Evolutionary conservation across 1,140 invertebrate species (phyloP), one percentile per base, ranked within the genome.

Genomic region (Phenacoccus solenopsis): DNA sequence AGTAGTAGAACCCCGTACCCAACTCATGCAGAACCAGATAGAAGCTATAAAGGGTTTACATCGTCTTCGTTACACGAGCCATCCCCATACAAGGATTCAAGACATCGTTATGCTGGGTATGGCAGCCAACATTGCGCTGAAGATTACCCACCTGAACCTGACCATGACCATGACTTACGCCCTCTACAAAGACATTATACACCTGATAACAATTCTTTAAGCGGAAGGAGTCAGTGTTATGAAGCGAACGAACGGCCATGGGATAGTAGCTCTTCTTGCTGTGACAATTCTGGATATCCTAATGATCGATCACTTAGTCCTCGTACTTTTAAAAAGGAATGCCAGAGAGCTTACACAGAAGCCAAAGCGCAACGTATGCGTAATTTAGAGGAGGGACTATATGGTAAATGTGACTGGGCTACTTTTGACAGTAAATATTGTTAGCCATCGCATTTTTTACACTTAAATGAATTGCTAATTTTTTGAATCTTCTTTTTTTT

Each of bases 321-420:
- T 16, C 7, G 20, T 4, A 59, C 56, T 4, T 59, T 59, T 20
- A 59, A 59, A 20, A 16, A 22, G 16, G 56, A 59, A 20, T 59
- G 56, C 56, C 56, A 59, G 20, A 16, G 56, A 7, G 56, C 56
- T 4, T 59, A 20, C 20, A 59, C 5, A 22, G 56, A 59, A 22
- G 56, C 56, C 7, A 59, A n/a, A 59, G 56, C 56, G 13, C 56
- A 59, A 59, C 56, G 56, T 16, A 59, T 59, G 56, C 56, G 56
- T n/a, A 59, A 59, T 59, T 7, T 59, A 22, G 56, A 59, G 20
- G 56, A 59, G 20, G 56, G 56, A 9, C 56, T 59, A 9, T 59
- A 59, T 59, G 56, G 56, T 22, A 59, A 59, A 59, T 59, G 56
- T n/a, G 56, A 59, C 21, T 59, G 56, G 56, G 56, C 56, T n/a